Evolutionary conservation across 2,797 vertebrate genomes (phyloP).

Genomic region (Mallotus villosus): DNA sequence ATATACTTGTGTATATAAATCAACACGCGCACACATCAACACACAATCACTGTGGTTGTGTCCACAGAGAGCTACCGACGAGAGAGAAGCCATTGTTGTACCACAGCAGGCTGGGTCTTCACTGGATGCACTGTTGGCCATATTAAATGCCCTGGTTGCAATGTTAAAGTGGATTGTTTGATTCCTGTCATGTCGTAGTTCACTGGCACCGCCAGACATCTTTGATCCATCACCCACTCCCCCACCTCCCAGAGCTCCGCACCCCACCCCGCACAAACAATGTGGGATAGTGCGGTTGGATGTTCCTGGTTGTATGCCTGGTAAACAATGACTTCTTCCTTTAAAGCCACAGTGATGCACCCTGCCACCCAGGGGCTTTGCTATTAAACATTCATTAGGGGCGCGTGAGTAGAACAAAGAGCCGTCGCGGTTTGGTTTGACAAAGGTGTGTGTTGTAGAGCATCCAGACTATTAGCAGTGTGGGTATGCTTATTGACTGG

Average conservation of each 20-base stretch:
- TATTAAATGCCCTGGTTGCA: neutral
- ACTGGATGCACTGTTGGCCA: neutral
- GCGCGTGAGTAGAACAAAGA: constrained; percentile 68
- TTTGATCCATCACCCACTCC: too few species aligned
- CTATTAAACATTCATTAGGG: constrained; percentile 70
- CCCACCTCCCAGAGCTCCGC: too few species aligned
- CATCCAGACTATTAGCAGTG: constrained; percentile 66
- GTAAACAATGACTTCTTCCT: constrained; percentile 40
- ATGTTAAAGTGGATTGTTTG: neutral
- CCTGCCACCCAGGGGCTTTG: constrained; percentile 45
- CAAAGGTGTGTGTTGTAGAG: constrained; percentile 53
- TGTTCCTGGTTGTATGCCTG: constrained; percentile 5
- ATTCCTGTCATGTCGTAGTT: neutral
- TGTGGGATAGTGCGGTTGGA: too few species aligned
- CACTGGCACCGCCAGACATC: too few species aligned
- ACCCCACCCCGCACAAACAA: too few species aligned
- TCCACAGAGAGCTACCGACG: too few species aligned
- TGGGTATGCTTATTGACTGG: constrained; percentile 66
- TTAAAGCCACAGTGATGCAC: constrained; percentile 30
- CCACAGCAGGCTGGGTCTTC: too few species aligned
- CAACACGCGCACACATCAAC: too few species aligned
- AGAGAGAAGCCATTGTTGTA: too few species aligned
- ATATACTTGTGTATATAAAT: too few species aligned
- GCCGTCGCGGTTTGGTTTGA: constrained; percentile 57
- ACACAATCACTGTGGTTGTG: too few species aligned